Evolutionary conservation across 2,113 vertebrate genomes (phyloP), one percentile per base, ranked within the genome.

Genomic region (Brienomyrus longianalis): DNA sequence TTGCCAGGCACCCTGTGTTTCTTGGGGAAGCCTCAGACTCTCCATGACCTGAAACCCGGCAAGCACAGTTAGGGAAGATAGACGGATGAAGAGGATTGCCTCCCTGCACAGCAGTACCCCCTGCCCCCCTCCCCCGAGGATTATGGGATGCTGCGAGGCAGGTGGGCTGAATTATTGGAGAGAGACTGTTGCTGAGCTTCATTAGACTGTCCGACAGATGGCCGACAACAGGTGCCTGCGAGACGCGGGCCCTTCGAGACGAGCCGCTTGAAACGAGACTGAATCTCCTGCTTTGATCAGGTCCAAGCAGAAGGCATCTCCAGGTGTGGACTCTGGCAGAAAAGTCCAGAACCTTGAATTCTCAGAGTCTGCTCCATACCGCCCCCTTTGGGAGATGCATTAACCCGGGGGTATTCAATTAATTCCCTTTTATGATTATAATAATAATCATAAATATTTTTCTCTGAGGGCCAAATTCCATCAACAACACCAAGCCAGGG

Each of bases 161-260:
- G 31, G 15, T 6, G 27, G 77, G 77, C 35, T 45, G 77, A 62
- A 62, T 62, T 66, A 66, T 11, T 2, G n/a, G 62, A 66, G 62
- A 84, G 83, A 50, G 45, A 31, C 74, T 17, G 21, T 31, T 9
- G 13, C 27, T 21, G 9, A 27, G 47, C 47, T 19, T 70, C 13
- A 80, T 80, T 52, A 88, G 66, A 27, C 66, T 27, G 31, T 35
- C 48, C 66, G 21, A 54, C 88, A 89, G 88, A 89, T 89, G 88
- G 48, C n/a, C 51, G 10, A 31, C 70, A 39, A 39, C 70, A 80
- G 88, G 27, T 89, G 66, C 70, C 43, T 19, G 31, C 3, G 1
- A 54, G 31, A 74, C 50, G 66, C 21, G 51, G 11, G 17, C 0
- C 8, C 45, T 48, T 35, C 10, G 19, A 7, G 66, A 51, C 50